Evolutionary conservation across 2,888 invertebrate genomes (phyloP), one percentile per base, ranked within the genome.

Genomic region (Hemistola chrysoprasaria): DNA sequence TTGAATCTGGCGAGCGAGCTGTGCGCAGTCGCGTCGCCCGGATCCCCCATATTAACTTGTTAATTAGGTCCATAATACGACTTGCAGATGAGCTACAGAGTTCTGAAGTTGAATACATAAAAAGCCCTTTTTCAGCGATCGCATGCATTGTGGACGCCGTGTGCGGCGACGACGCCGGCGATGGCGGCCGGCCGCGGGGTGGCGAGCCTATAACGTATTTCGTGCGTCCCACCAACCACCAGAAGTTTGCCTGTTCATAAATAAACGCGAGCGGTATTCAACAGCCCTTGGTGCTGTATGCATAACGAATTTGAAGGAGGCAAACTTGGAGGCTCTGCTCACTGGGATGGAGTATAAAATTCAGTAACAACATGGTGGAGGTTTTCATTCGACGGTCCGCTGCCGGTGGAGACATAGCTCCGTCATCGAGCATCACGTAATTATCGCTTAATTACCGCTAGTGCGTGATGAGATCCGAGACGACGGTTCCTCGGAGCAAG

Each of bases 11-110:
- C 55, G 47, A 47, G 48, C 43, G 57, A 59, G 53, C 75, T 74
- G 72, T 78, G 87, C 87, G 86, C 86, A 85, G 85, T 72, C 88
- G 88, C 89, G 88, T 73, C 69, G 70, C 91, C n/a, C 92, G 56
- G 75, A 92, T 93, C 93, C 91, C 92, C 94, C 93, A 93, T 94
- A 94, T 94, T 93, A 94, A 94, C 94, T 94, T 94, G 94, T 94
- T 94, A 94, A 94, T 94, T 94, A 94, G 94, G 92, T 93, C 92
- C 93, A 93, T 93, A 93, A 94, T 94, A 93, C 92, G 94, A 94
- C 94, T 94, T 94, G 94, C 94, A 94, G 94, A 94, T 94, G 94
- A 94, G 93, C 89, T 86, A 87, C 89, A 70, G 90, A 90, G 90
- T 90, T 90, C 87, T 84, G 80, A 91, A 91, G 91, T 91, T 90